phyloP scores from a whole-genome alignment of 2,888 invertebrate species.

The Herminia tarsipennalis region DNA sequence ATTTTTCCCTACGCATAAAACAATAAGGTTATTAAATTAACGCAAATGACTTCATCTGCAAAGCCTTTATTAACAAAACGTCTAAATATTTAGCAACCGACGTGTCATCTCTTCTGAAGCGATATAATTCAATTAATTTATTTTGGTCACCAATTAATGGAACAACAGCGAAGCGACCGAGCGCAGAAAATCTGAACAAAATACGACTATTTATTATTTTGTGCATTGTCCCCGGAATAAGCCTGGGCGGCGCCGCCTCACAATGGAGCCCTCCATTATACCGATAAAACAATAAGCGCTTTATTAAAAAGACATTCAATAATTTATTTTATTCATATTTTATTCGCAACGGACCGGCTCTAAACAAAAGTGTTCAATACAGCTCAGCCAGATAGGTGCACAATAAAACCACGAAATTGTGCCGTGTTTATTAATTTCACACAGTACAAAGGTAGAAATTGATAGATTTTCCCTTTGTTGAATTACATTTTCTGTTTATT shows the following conservation, averaged over 20 bases:
- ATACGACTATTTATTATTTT: conserved; percentile 83
- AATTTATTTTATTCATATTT: conserved; percentile 84
- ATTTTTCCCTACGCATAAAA: conserved; percentile 37
- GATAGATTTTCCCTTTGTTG: conserved; percentile 33
- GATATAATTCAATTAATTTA: conserved; percentile 82
- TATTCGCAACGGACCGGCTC: conserved; percentile 68
- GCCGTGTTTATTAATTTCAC: conserved; percentile 29
- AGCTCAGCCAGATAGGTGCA: conserved; percentile 36
- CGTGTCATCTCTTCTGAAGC: conserved; percentile 73
- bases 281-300: conserved; percentile 81
- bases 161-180: conserved; percentile 79
- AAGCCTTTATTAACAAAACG: conserved; percentile 60
- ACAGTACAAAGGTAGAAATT: conserved; percentile 26
- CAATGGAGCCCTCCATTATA: conserved; percentile 75
- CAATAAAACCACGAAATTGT: conserved; percentile 37
- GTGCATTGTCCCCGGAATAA: conserved; percentile 71
- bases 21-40: conserved; percentile 59
- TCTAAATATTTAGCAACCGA: conserved; percentile 74
- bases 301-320: conserved; percentile 85
- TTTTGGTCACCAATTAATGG: conserved; percentile 77
- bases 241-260: conserved; percentile 71
- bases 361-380: conserved; percentile 75
- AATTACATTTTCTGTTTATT: conserved; percentile 19
- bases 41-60: conserved; percentile 59
- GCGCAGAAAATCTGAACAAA: conserved; percentile 77